Evolutionary conservation across 2,888 invertebrate species (phyloP).

Genomic region (Cataglyphis altisquamis): DNA sequence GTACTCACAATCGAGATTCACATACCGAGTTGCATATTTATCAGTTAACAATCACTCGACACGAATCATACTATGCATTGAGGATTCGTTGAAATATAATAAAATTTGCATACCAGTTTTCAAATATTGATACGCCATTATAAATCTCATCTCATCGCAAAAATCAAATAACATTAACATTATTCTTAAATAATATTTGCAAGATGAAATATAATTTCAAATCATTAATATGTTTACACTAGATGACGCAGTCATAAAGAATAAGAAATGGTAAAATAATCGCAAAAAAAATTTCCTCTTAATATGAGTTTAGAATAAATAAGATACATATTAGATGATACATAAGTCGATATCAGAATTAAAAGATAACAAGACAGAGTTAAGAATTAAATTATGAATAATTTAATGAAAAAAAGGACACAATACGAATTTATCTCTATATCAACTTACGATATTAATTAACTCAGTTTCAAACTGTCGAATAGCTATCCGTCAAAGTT

Average conservation of each 20-base stretch:
- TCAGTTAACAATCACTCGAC: slow-evolving; percentile 41
- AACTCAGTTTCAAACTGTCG: background rate
- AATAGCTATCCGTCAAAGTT: background rate
- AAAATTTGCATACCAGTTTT: slow-evolving; percentile 7
- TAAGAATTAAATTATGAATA: background rate
- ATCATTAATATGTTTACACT: background rate
- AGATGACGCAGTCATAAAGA: background rate
- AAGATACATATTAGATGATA: background rate
- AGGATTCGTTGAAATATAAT: slow-evolving; percentile 42
- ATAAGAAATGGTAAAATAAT: background rate
- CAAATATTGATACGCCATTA: background rate
- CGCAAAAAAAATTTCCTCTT: background rate
- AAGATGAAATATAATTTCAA: background rate
- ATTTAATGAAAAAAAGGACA: background rate
- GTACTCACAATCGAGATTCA: slow-evolving; percentile 33
- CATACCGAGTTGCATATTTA: slow-evolving; percentile 42
- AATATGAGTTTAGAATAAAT: background rate
- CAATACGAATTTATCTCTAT: background rate
- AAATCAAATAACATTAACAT: background rate
- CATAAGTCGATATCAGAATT: background rate
- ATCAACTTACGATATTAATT: background rate
- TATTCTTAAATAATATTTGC: background rate
- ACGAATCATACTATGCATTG: slow-evolving; percentile 36
- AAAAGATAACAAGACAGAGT: background rate
- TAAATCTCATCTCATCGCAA: background rate